Conservation (phyloP, 2,113 vertebrate genomes). For the Heterochromis multidens region DNA sequence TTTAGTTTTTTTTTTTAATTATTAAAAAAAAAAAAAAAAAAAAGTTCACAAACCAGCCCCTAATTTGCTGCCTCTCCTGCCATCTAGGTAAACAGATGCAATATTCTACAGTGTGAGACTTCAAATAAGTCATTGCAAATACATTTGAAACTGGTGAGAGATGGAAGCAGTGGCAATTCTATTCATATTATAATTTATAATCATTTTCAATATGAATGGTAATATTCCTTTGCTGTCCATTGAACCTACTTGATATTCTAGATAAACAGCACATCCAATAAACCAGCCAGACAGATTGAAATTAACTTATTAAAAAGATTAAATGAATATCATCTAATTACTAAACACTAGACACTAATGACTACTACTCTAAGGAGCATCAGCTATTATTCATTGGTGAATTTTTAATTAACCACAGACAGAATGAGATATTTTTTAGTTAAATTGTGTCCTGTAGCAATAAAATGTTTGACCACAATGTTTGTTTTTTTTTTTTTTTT, state of each 20-base stretch:
- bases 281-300: constrained; percentile 35
- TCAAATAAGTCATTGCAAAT: constrained; percentile 6
- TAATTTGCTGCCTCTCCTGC: background rate
- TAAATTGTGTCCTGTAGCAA: background rate
- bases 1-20: too few species aligned
- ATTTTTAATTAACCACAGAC: background rate
- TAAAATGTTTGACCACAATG: background rate
- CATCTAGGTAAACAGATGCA: background rate
- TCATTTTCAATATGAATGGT: constrained; percentile 20
- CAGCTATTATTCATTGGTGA: background rate
- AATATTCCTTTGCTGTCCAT: constrained; percentile 10
- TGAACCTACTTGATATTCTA: constrained; percentile 28
- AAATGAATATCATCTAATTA: constrained; percentile 12
- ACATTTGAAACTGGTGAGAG: constrained; percentile 1
- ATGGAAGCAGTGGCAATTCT: background rate
- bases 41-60: background rate
- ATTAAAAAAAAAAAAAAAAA: too few species aligned
- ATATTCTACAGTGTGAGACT: constrained; percentile 8
- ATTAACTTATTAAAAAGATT: constrained; percentile 20
- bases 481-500: too few species aligned
- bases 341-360: background rate
- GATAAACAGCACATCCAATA: constrained; percentile 35
- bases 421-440: background rate
- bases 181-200: constrained; percentile 22
- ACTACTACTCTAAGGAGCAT: background rate